Evolutionary conservation across 1,140 invertebrate species (phyloP), one percentile per base, ranked within the genome.

Genomic region (Drosophila parvula): DNA sequence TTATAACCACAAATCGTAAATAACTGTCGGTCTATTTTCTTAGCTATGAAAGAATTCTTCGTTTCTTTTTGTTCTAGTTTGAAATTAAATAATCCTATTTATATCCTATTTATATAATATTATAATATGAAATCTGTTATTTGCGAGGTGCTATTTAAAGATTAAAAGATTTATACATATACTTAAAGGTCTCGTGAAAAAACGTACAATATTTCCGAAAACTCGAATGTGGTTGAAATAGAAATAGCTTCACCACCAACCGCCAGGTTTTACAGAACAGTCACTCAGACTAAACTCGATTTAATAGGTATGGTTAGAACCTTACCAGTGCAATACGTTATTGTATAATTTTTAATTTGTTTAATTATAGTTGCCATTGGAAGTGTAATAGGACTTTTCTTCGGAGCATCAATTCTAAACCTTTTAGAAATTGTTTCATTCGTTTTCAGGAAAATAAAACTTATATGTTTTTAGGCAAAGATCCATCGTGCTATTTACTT

Each of bases 361-460:
- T 40, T 5, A 0, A 28, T 59, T 74, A 56, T 16, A 85, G 81
- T 85, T 64, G 64, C 64, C 3, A 61, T 85, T 50, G 81, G 81
- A 9, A 79, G 81, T 57, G 81, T 85, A 1, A 75, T 86, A n/a
- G 81, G 81, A 14, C 69, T 85, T 4, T 85, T 86, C 18, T 70
- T 74, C 7, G 81, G 81, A 1, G 74, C 68, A 48, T 85, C 81
- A 0, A 30, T 86, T 28, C 50, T 85, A 0, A 85, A 86, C 41
- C 68, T 85, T 27, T 62, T 85, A 40, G 81, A 84, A 75, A 56
- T 81, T 4, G 38, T 86, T 30, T 84, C 64, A 6, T 40, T 43
- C 0, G 9, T 76, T 41, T 12, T 83, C 9, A n/a, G 56, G 5
- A 63, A 62, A 18, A 27, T 58, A 14, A 61, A 48, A 9, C 22